A percentile compares a stretch with the other conserved stretches of the same genome.
Conservation (phyloP, 2,797 vertebrate genomes). For the Balearica regulorum region DNA sequence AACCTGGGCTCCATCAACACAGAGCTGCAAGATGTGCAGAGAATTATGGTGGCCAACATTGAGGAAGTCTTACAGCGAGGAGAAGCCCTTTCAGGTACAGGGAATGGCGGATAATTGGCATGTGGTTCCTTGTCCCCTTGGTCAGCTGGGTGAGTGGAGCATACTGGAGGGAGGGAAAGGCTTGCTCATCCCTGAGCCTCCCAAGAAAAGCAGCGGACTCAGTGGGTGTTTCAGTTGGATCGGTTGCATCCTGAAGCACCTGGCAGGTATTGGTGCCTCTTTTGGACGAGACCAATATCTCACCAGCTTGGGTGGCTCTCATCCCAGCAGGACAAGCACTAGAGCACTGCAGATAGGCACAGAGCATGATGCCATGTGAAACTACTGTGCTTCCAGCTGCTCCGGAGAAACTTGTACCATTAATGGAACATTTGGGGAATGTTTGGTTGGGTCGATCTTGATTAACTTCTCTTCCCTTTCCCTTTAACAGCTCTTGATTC, state of each 20-base stretch:
- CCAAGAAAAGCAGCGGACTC: not conserved
- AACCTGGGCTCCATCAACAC: constrained; percentile 98
- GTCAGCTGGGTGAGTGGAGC: not conserved
- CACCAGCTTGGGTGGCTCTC: not conserved
- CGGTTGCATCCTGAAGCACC: not conserved
- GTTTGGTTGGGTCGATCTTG: not conserved
- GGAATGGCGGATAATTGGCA: not conserved
- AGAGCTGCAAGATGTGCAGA: constrained; percentile 96
- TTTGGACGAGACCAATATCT: not conserved
- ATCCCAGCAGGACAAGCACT: not conserved
- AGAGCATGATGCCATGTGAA: accelerated
- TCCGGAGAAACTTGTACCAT: not conserved
- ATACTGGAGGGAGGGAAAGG: not conserved
- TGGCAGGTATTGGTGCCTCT: not conserved
- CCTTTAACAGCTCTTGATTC: constrained; percentile 88
- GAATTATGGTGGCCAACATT: constrained; percentile 99
- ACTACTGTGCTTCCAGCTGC: not conserved
- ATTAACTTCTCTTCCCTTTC: constrained; percentile 25
- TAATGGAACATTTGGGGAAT: not conserved
- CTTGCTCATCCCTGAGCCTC: not conserved
- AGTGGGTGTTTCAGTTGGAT: not conserved
- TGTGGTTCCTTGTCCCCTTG: accelerated
- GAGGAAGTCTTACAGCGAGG: constrained; percentile 96
- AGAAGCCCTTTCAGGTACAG: constrained; percentile 92
- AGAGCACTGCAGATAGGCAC: not conserved